Evolutionary conservation across 2,113 vertebrate genomes (phyloP).

Genomic region (Cyprinodon variegatus): DNA sequence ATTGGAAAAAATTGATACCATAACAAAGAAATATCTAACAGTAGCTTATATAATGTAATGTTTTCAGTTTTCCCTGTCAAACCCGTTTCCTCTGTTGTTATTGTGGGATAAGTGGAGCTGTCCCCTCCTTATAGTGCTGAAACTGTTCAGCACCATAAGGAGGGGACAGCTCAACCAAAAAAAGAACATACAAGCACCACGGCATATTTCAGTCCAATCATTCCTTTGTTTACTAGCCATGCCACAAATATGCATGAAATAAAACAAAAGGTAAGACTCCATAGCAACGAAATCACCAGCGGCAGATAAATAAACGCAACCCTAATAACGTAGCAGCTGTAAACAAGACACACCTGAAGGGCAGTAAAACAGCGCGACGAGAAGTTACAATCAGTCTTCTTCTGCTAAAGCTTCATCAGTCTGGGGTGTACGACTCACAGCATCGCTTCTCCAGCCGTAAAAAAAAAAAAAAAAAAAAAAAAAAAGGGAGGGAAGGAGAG

Average conservation of each 20-base stretch:
- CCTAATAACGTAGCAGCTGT: conserved; percentile 9
- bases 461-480: conserved; percentile 78
- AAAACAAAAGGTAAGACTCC: neutral
- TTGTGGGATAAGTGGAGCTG: conserved; percentile 46
- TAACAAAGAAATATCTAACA: neutral
- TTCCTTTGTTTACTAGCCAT: conserved; percentile 35
- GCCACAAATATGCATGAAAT: conserved; percentile 14
- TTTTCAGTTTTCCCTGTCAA: neutral
- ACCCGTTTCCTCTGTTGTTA: neutral
- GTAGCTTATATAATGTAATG: neutral
- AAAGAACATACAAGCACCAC: neutral
- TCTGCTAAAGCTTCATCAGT: conserved; percentile 58
- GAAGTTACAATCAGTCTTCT: conserved; percentile 33
- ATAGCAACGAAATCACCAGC: neutral
- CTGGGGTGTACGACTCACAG: conserved; percentile 63
- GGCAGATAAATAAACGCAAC: conserved; percentile 1
- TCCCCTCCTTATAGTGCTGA: conserved; percentile 63
- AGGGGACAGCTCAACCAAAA: neutral
- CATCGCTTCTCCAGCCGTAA: conserved; percentile 65
- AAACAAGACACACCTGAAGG: conserved; percentile 32
- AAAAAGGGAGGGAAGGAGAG: conserved; percentile 29
- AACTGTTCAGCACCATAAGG: conserved; percentile 9
- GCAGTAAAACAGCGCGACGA: neutral
- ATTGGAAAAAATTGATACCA: no score
- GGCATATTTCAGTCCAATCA: neutral